Percentiles rank a stretch among this genome's conserved stretches.
Conservation (phyloP, 23 tunicate species). For the Halocynthia aurantium region DNA sequence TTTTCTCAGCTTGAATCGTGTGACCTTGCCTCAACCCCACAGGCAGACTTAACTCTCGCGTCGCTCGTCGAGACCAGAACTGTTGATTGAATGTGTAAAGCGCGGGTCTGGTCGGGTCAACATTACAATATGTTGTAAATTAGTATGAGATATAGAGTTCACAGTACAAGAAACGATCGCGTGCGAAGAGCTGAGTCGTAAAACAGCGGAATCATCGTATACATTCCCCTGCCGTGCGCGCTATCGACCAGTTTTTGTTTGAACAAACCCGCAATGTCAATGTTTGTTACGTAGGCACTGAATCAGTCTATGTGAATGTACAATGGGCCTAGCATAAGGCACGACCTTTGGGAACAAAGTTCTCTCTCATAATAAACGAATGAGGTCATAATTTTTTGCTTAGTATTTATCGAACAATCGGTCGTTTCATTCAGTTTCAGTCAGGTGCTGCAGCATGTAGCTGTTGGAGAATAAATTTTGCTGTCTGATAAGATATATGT, state of each 20-base stretch:
- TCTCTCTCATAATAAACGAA: constrained; percentile 5
- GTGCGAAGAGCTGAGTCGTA: constrained; percentile 10
- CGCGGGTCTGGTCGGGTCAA: no score
- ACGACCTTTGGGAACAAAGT: constrained; percentile 16
- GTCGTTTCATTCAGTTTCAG: not conserved
- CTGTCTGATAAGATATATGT: no score
- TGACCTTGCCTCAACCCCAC: no score
- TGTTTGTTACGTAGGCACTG: constrained; percentile 12
- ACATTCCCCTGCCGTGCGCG: constrained; percentile 14
- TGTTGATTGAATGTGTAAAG: no score
- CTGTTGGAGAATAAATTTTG: no score
- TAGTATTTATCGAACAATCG: not conserved
- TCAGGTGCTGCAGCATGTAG: no score
- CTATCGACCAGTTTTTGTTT: constrained; percentile 2
- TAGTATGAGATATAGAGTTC: no score
- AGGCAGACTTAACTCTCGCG: no score
- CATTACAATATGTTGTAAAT: no score
- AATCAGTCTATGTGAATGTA: not conserved
- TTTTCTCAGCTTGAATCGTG: no score
- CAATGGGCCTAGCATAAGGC: not conserved
- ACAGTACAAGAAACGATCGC: not conserved
- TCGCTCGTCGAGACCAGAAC: no score
- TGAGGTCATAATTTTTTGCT: not conserved
- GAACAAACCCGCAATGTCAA: constrained; percentile 8
- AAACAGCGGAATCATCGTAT: not conserved